phyloP scores from a whole-genome alignment of 2,113 vertebrate species.

The Pleuronectes platessa region DNA sequence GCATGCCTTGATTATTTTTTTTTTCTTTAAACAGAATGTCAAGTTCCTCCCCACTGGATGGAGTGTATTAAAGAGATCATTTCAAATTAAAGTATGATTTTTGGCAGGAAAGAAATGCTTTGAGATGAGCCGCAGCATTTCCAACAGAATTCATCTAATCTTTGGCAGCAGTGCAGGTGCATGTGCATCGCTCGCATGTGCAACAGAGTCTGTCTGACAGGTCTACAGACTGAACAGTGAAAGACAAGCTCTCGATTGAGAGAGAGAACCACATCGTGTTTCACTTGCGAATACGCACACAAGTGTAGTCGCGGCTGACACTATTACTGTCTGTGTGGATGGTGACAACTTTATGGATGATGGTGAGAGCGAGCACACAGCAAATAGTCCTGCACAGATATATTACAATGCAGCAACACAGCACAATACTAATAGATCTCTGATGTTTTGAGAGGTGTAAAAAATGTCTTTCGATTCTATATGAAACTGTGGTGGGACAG shows the following conservation, averaged over 20 bases:
- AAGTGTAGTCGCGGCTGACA: neutral
- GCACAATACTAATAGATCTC: neutral
- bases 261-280: neutral
- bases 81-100: conserved; percentile 14
- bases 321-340: too few relatives aligned
- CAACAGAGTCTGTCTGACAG: neutral
- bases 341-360: too few relatives aligned
- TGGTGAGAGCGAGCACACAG: too few relatives aligned
- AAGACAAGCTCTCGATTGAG: neutral
- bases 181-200: neutral
- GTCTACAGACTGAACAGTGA: neutral
- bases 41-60: too few relatives aligned
- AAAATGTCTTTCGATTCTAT: neutral
- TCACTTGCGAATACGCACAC: neutral
- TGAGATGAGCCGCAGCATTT: conserved; percentile 1
- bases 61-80: neutral
- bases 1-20: neutral
- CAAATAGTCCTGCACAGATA: too few relatives aligned
- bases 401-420: too few relatives aligned
- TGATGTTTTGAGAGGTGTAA: neutral
- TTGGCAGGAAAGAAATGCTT: neutral
- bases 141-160: neutral
- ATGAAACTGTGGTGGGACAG: neutral
- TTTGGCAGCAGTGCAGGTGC: too few relatives aligned
- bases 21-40: too few relatives aligned